Conservation (phyloP, 2,113 vertebrate genomes). For the Epinephelus cyanopodus region DNA sequence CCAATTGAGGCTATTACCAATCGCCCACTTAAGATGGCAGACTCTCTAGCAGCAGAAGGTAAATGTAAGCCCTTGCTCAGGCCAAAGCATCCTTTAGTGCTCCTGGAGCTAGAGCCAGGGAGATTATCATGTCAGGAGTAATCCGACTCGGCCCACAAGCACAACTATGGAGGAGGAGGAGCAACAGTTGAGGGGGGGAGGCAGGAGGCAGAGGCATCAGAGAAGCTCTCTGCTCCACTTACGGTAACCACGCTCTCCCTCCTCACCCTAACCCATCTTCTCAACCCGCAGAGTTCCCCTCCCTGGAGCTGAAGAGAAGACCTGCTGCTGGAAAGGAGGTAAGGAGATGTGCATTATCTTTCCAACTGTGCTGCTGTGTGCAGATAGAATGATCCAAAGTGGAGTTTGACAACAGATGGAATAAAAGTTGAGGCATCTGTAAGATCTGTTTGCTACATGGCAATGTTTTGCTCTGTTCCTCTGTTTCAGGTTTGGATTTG, state of each 20-base stretch:
- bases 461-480: conserved; percentile 35
- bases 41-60: conserved; percentile 75
- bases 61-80: conserved; percentile 76
- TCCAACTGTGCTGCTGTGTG: conserved; percentile 3
- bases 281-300: conserved; percentile 50
- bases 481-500: conserved; percentile 51
- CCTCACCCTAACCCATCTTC: conserved; percentile 73
- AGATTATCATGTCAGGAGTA: conserved; percentile 86
- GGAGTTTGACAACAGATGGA: conserved; percentile 48
- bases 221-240: conserved; percentile 73
- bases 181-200: conserved; percentile 77
- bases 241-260: conserved; percentile 72
- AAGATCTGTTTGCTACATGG: conserved; percentile 40
- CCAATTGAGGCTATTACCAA: conserved; percentile 66
- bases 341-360: conserved; percentile 48
- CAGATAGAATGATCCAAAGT: conserved; percentile 9
- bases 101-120: conserved; percentile 76
- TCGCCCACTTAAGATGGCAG: conserved; percentile 67
- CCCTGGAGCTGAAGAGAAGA: conserved; percentile 52
- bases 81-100: conserved; percentile 82
- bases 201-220: conserved; percentile 73
- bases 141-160: conserved; percentile 84
- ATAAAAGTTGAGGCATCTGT: conserved; percentile 57
- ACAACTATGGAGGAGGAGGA: conserved; percentile 81
- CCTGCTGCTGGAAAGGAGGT: conserved; percentile 57